phyloP scores from a whole-genome alignment of 2,113 vertebrate genomes.

The Varanus komodoensis region DNA sequence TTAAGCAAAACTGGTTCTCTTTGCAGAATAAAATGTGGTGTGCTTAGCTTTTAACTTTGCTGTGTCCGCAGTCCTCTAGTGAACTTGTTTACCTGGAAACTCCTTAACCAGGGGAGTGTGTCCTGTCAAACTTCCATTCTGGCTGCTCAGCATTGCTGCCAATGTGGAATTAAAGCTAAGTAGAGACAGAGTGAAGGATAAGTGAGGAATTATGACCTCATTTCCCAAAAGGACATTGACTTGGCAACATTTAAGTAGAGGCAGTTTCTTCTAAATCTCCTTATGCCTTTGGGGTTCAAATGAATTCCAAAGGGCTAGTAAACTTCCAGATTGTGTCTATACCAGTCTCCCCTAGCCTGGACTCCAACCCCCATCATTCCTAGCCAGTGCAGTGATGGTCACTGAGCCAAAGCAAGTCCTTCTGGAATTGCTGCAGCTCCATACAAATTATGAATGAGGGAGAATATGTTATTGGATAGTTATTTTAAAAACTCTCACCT shows the following conservation, averaged over 20 bases:
- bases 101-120: conserved; percentile 21
- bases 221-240: not conserved
- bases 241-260: not conserved
- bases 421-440: not conserved
- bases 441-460: not conserved
- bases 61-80: conserved; percentile 53
- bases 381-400: too few species aligned
- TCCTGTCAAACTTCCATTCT: conserved; percentile 33
- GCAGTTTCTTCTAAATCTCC: not conserved
- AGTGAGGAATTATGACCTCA: not conserved
- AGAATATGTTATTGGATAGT: not conserved
- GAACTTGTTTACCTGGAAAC: conserved; percentile 54
- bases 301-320: not conserved
- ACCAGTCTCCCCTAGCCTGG: not conserved
- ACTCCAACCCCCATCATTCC: too few species aligned
- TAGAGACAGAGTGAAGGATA: rapidly evolving
- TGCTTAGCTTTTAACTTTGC: conserved; percentile 48
- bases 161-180: rapidly evolving
- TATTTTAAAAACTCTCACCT: rapidly evolving
- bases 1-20: conserved; percentile 31
- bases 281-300: not conserved
- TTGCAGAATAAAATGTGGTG: conserved; percentile 49
- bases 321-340: not conserved
- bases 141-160: not conserved
- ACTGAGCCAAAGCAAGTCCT: not conserved